phyloP scores from a whole-genome alignment of 2,797 vertebrate genomes.

The Astyanax mexicanus region DNA sequence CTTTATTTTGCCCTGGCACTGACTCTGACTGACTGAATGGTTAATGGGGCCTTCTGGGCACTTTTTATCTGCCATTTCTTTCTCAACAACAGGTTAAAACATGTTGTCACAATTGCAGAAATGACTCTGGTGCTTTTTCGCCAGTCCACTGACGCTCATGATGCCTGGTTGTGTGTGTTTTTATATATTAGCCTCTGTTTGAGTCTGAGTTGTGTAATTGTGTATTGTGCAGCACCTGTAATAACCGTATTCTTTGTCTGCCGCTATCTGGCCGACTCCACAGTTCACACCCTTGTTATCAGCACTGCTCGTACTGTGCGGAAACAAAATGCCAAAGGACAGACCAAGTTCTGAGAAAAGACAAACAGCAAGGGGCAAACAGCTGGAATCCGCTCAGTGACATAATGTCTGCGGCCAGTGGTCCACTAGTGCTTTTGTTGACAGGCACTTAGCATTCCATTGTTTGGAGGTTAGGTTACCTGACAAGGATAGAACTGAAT shows the following conservation, averaged over 20 bases:
- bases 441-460: background rate
- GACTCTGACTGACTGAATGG: constrained; percentile 29
- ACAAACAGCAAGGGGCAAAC: background rate
- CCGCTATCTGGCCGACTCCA: background rate
- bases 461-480: background rate
- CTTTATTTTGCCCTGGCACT: constrained; percentile 72
- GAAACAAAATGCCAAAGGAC: background rate
- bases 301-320: background rate
- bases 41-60: background rate
- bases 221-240: background rate
- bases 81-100: background rate
- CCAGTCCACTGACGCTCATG: too few relatives aligned
- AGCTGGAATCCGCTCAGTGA: background rate
- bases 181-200: too few relatives aligned
- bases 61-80: background rate
- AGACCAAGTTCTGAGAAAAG: background rate
- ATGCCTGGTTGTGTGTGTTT: background rate
- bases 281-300: constrained; percentile 25
- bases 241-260: constrained; percentile 7
- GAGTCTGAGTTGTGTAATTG: background rate
- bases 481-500: background rate
- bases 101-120: background rate
- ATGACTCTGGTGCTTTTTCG: background rate
- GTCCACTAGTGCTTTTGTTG: background rate
- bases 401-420: background rate